phyloP scores from a whole-genome alignment of 2,888 invertebrate genomes.

The Drosophila austrosaltans region DNA sequence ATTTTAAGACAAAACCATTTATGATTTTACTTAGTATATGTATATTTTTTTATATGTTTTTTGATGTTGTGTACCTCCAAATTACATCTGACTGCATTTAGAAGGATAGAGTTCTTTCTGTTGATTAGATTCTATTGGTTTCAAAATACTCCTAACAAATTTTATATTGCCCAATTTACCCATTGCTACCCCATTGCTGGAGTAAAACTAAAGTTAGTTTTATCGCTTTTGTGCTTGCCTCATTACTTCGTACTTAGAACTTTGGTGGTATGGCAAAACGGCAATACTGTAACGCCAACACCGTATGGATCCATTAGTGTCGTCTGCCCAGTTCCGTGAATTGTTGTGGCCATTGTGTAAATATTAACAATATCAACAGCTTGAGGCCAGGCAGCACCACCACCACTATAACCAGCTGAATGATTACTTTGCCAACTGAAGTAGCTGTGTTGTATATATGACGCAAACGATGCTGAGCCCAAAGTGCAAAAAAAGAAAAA shows the following conservation, averaged over 20 bases:
- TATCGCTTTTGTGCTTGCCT: conserved; percentile 8
- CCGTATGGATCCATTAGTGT: conserved; percentile 15
- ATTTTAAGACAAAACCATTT: neutral
- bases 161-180: neutral
- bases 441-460: conserved; percentile 55
- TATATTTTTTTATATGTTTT: no score
- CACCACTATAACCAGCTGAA: conserved; percentile 10
- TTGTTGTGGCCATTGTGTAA: conserved; percentile 38
- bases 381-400: conserved; percentile 28
- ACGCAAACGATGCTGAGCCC: conserved; percentile 60
- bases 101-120: no score
- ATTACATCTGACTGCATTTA: no score
- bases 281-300: conserved; percentile 2
- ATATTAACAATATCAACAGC: conserved; percentile 62
- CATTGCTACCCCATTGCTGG: neutral
- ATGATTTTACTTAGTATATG: no score
- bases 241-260: conserved; percentile 13
- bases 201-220: neutral
- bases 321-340: conserved; percentile 27
- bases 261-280: conserved; percentile 1
- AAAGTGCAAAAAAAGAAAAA: conserved; percentile 37
- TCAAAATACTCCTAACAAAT: no score
- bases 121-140: no score
- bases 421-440: conserved; percentile 53
- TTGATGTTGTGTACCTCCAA: no score